Percentiles rank a stretch among this genome's conserved stretches.
These are phyloP conservation scores for Lycocerus yunnanus DNA, from an alignment of 2,888 invertebrate species.

Conservation along the genomic window DNA sequence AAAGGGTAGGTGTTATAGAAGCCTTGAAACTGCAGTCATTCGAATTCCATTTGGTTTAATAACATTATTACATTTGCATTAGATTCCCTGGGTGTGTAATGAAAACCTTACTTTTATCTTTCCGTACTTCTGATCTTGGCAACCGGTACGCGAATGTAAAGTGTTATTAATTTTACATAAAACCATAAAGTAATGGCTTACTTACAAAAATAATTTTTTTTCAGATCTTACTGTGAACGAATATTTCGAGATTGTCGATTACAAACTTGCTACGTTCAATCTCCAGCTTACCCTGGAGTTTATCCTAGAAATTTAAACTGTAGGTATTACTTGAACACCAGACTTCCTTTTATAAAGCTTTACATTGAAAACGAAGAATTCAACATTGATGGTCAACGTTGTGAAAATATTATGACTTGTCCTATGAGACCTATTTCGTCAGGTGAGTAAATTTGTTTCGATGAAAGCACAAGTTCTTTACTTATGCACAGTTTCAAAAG, in stretches of 20 bases:
- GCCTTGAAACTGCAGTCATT: too few species aligned
- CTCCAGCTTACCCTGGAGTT: slow-evolving; percentile 90
- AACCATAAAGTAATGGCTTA: too few species aligned
- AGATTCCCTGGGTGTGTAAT: too few species aligned
- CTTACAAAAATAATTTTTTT: slow-evolving; percentile 32
- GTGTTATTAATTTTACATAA: too few species aligned
- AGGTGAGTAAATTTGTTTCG: slow-evolving; percentile 56
- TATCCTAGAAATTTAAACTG: slow-evolving; percentile 91
- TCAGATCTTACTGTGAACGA: slow-evolving; percentile 84
- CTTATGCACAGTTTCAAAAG: too few species aligned
- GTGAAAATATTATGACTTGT: slow-evolving; percentile 94
- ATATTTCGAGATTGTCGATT: slow-evolving; percentile 86
- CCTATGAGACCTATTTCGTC: slow-evolving; percentile 91
- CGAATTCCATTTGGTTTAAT: too few species aligned
- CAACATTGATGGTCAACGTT: slow-evolving; percentile 90
- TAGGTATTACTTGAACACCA: slow-evolving; percentile 87
- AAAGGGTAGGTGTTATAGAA: too few species aligned
- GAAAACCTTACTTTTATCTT: too few species aligned
- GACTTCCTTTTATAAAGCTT: slow-evolving; percentile 86
- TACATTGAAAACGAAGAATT: slow-evolving; percentile 93
- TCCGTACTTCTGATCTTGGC: too few species aligned
- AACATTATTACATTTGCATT: too few species aligned
- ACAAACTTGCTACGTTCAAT: slow-evolving; percentile 92
- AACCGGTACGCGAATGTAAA: too few species aligned
- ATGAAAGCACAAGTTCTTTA: not conserved